Base-by-base conservation (phyloP, 30 jellyfish, hydroid and myxozoan species). In the Hydra vulgaris region DNA sequence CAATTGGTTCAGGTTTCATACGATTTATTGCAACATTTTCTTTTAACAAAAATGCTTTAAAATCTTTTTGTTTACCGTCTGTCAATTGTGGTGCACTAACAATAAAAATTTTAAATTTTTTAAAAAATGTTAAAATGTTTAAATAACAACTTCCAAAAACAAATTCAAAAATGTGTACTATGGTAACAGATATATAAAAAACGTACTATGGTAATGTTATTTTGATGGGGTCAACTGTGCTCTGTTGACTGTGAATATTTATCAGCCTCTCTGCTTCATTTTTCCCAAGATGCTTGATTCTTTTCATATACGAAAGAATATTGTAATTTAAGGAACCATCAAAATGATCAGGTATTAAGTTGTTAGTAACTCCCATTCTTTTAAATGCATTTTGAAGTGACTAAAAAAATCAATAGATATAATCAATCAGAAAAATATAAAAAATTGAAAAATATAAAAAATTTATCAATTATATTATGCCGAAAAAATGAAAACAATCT, bases 301-400 rank as follows among this genome's bases (percentile, higher is more conserved):
- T 92, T 80, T 92, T 92, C 53, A 92, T 72, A 74, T 92, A 87
- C 4, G 96, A 85, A 7, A 87, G 70, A 15, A 92, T 83, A 68
- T 95, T 87, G 84, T 87, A 92, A 81, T 94, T 92, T 80, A 92
- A 70, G 17, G 98, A 83, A 76, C 98, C 98, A 81, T 88, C 99
- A 55, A 85, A 74, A 66, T 88, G 96, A 78, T 94, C 99, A 18
- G 99, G 99, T 5, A 94, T 85, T 18, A 94, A 81, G 83, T 85
- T 88, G 77, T 61, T 76, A 22, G 99, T 95, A 1, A 95, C 95
- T 0, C 91, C 96, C 99, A 94, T 88, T 73, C 96, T 77, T 26
- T 92, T 68, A 55, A 94, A 80, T 0, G 99, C 99, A 66, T 88
- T 88, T 68, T 96, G 87, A 77, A 94, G 74, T 16, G 96, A 96